A percentile compares a stretch with the other conserved stretches of the same genome.
phyloP scores from a whole-genome alignment of 2,113 vertebrate species.

The Oryzias melastigma region DNA sequence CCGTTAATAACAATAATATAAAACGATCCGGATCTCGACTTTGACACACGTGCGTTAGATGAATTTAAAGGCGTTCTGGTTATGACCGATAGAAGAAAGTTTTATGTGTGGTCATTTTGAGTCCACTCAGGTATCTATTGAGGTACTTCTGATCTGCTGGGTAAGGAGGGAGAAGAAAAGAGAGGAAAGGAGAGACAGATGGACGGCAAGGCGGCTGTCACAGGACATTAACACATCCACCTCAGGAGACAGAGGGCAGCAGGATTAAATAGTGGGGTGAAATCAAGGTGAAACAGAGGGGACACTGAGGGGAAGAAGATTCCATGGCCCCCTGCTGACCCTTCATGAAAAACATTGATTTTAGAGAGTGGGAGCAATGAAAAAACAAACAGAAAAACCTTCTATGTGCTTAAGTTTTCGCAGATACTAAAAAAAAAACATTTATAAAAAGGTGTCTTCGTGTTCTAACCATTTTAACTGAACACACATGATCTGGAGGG shows the following conservation, averaged over 20 bases:
- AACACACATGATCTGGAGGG: constrained; percentile 65
- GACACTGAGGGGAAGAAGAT: constrained; percentile 18
- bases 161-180: neutral
- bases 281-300: constrained; percentile 16
- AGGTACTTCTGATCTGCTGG: neutral
- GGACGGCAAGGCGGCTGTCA: constrained; percentile 48
- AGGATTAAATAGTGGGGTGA: neutral
- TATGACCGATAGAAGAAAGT: constrained; percentile 34
- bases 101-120: neutral
- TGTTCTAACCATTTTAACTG: constrained; percentile 54
- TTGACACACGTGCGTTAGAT: too few relatives aligned
- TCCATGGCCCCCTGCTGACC: constrained; percentile 12
- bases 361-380: neutral
- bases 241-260: constrained; percentile 23
- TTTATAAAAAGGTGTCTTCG: constrained; percentile 15
- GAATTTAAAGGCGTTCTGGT: too few relatives aligned
- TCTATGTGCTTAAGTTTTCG: neutral
- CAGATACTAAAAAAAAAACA: neutral
- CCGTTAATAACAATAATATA: too few relatives aligned
- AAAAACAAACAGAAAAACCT: neutral
- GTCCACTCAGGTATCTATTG: neutral
- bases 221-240: constrained; percentile 49
- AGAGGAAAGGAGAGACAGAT: constrained; percentile 25
- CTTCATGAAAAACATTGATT: constrained; percentile 7
- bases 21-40: too few relatives aligned